A percentile compares a stretch with the other conserved stretches of the same genome.
Conservation (phyloP, 2,888 invertebrate species). For the Meandrusa payeni region DNA sequence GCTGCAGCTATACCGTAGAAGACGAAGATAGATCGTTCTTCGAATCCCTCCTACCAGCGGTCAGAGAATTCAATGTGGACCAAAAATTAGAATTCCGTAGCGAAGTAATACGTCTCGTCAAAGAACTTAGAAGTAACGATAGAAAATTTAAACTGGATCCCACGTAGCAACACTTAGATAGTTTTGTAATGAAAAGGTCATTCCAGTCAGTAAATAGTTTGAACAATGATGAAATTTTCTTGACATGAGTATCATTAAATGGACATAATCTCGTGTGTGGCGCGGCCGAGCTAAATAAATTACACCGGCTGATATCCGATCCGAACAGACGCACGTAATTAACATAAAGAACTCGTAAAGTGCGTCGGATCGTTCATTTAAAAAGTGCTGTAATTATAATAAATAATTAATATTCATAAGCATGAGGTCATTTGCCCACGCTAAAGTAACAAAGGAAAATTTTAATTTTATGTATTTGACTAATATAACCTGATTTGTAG, state of each 20-base stretch:
- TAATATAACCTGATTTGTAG: not conserved
- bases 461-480: too few species aligned
- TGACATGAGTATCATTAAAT: not conserved
- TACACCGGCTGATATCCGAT: not conserved
- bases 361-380: conserved; percentile 7
- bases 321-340: conserved; percentile 12
- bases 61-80: conserved; percentile 57
- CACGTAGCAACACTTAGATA: conserved; percentile 16
- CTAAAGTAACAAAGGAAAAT: conserved; percentile 15
- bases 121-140: conserved; percentile 45
- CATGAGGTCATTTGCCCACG: conserved; percentile 9
- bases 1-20: conserved; percentile 36
- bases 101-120: conserved; percentile 53
- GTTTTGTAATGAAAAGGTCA: not conserved
- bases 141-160: conserved; percentile 37
- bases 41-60: conserved; percentile 60
- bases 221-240: not conserved
- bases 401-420: conserved; percentile 14
- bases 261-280: not conserved
- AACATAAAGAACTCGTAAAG: conserved; percentile 16
- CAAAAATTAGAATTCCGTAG: conserved; percentile 62
- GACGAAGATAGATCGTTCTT: conserved; percentile 67
- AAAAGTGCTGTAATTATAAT: conserved; percentile 18
- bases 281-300: conserved; percentile 1
- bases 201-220: conserved; percentile 11